Conservation (phyloP, 2,113 vertebrate genomes). For the Pitta sordida region DNA sequence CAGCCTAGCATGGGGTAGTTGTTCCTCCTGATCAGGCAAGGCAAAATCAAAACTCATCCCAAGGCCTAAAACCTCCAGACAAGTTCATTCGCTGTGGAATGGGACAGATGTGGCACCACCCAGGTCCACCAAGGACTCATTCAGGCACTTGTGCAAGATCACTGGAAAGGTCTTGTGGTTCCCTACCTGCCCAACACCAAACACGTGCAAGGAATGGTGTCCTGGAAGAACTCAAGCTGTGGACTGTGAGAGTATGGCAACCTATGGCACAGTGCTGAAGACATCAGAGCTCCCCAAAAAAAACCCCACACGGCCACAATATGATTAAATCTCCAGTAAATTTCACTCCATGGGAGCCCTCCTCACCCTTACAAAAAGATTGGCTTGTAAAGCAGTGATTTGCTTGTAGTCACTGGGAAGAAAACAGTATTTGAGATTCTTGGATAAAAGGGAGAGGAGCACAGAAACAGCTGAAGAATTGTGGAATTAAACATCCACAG, state of each 20-base stretch:
- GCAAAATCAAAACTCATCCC: background rate
- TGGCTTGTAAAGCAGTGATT: background rate
- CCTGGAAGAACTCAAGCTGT: background rate
- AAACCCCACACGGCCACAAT: background rate
- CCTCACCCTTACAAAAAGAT: background rate
- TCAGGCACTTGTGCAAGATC: rapidly evolving
- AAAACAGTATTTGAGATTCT: background rate
- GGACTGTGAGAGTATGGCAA: background rate
- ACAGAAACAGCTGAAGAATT: background rate
- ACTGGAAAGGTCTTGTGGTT: background rate
- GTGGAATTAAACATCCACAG: background rate
- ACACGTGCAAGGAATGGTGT: background rate
- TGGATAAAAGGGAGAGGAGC: background rate
- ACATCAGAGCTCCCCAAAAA: background rate
- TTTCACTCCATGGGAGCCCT: background rate
- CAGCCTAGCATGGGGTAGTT: rapidly evolving
- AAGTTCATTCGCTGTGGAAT: background rate
- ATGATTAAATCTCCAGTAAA: background rate
- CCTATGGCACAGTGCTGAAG: background rate
- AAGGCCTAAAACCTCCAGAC: background rate
- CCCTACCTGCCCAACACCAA: background rate
- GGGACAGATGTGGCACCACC: background rate
- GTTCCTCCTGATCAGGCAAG: background rate
- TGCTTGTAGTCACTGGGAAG: background rate
- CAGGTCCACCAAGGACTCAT: background rate